Percentiles rank a stretch among this genome's conserved stretches.
Evolutionary conservation across 2,113 vertebrate genomes (phyloP).

Genomic region (Candoia aspera): DNA sequence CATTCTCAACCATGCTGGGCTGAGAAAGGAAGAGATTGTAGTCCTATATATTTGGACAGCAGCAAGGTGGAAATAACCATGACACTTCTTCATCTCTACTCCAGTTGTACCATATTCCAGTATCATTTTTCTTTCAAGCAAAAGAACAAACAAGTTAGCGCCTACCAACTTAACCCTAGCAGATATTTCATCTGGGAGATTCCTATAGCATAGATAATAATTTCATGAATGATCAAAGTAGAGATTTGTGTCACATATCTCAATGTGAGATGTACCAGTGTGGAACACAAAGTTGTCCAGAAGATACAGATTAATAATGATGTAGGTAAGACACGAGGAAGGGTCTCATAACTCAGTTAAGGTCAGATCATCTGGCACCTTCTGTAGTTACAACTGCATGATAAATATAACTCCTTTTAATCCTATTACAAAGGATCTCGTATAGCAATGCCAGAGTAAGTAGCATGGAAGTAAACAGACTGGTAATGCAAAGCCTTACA

Average conservation of each 20-base stretch:
- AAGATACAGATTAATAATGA: not conserved
- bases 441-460: not conserved
- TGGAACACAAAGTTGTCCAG: not conserved
- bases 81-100: not conserved
- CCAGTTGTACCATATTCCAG: not conserved
- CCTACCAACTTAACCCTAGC: not conserved
- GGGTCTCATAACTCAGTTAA: not conserved
- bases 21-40: not conserved
- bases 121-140: not conserved
- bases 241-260: not conserved
- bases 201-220: not conserved
- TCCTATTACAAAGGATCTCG: not conserved
- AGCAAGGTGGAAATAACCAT: not conserved
- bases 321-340: not conserved
- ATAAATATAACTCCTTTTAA: no score
- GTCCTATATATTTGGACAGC: not conserved
- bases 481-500: fast-evolving
- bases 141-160: not conserved
- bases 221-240: not conserved
- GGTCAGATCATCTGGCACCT: not conserved
- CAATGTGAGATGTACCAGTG: no score
- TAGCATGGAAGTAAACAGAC: not conserved
- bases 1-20: not conserved
- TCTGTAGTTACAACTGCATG: no score
- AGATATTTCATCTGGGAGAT: not conserved